phyloP scores from a whole-genome alignment of 1,140 invertebrate species.

The Zophobas morio region DNA sequence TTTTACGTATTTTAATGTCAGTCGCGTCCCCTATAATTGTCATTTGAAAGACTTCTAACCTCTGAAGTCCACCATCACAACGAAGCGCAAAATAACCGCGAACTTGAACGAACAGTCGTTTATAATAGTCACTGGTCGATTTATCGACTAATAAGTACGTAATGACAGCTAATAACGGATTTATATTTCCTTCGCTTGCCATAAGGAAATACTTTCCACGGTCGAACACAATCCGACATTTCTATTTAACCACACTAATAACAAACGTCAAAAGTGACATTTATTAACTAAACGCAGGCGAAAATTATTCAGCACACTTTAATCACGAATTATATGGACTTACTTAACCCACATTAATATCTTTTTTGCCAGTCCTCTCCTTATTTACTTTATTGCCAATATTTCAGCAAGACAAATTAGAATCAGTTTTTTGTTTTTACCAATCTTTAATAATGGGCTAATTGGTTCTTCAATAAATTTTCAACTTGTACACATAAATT shows the following conservation, averaged over 20 bases:
- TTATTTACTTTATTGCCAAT: neutral
- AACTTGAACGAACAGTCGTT: no score
- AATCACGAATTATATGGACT: neutral
- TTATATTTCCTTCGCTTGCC: no score
- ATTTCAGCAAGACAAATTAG: constrained; percentile 16
- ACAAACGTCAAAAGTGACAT: neutral
- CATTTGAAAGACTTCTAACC: no score
- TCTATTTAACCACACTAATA: neutral
- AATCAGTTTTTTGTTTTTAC: neutral
- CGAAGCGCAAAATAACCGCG: no score
- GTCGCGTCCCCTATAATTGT: no score
- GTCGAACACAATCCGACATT: neutral
- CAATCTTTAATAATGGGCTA: constrained; percentile 27
- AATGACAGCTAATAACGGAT: no score
- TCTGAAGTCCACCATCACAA: no score
- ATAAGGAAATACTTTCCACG: neutral
- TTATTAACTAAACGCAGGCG: neutral
- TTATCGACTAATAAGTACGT: no score
- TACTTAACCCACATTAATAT: neutral
- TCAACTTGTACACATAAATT: constrained; percentile 24
- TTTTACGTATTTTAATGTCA: no score
- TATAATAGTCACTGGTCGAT: no score
- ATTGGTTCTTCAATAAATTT: constrained; percentile 35
- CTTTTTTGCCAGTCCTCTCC: neutral
- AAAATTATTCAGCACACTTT: neutral